Evolutionary conservation across 1,140 invertebrate species (phyloP), one percentile per base, ranked within the genome.

Genomic region (Trichoplusia ni): DNA sequence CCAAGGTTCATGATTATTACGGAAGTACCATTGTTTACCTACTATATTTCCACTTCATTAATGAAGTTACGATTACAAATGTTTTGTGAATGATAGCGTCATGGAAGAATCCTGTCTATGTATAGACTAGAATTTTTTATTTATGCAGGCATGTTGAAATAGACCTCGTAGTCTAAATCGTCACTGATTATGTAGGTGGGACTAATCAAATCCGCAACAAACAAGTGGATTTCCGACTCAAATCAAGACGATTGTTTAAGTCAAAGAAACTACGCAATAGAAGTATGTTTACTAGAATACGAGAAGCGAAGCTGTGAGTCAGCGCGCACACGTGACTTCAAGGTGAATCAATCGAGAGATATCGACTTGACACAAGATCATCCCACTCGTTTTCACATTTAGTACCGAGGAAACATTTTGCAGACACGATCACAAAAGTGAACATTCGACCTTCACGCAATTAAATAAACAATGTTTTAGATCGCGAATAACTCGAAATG

Each of bases 301-400:
- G 38, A 40, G 54, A 2, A 16, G 8, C 31, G 16, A 29, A 27
- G 19, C 64, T 14, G 67, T 82, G 80, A 82, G 56, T 82, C 80
- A 82, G 49, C 38, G 31, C 14, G 27, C 19, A 60, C 80, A 80
- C 77, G 77, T 80, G 80, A 79, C 74, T 71, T 70, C 75, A 75
- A 82, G 76, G 77, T 79, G 71, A 82, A 67, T n/a, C n/a, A 38
- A 67, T 44, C 66, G 53, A 69, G 56, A 37, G 23, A 66, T 49
- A 25, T 54, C 25, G 40, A 44, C 27, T 31, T 56, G 29, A 59
- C 16, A 70, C 14, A 70, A 53, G 31, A 59, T 46, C 53, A 64
- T 53, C 53, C 40, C 44, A 56, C 38, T 27, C 16, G 54, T 44
- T 58, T 58, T 38, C 25, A 18, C 19, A 21, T 29, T 19, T 7